Base-by-base conservation (phyloP, 1,140 invertebrate genomes). In the Rhynchophorus ferrugineus region DNA sequence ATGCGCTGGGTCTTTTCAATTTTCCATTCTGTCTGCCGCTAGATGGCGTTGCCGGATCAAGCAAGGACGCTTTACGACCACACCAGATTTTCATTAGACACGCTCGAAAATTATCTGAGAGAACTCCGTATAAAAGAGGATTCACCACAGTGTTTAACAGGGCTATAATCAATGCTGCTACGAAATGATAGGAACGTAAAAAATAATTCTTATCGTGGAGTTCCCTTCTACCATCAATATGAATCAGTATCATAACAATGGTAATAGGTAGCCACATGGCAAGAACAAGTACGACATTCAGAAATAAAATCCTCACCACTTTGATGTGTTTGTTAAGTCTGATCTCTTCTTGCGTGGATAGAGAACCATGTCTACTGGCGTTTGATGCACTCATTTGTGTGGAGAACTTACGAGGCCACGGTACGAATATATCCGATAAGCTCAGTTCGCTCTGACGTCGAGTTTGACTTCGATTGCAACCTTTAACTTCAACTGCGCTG, bases 121-220 rank as follows among this genome's bases (percentile, higher is more conserved):
- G 78, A 48, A 87, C 78, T 39, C 86, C 85, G 62, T 88, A 89
- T 11, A 89, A 75, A 11, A 90, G 68, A 1, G 87, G 87, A 72
- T 89, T 90, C 38, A 87, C 80, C 56, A 85, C 80, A 5, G 82
- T 84, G 63, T 86, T 87, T 11, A 83, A 67, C 45, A 84, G 77
- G 2, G 81, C 82, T 0, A 82, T 66, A 7, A 79, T 66, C 20
- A 84, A 69, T 3, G 79, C 66, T 67, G 72, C 73, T 7, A 80
- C 61, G 54, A 80, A 79, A 59, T 80, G 74, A 48, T 75, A 71
- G 1, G 75, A 77, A 14, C 69, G 58, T 3, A 79, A 49, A 52
- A 78, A 78, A 54, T 74, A 78, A 34, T 71, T 60, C 0, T 70
- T 73, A 45, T 78, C 72, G 3, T 74, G 71, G 22, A 61, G 74